Evolutionary conservation across 2,797 vertebrate genomes (phyloP), one percentile per base, ranked within the genome.

Genomic region (Enteromius mattozi): DNA sequence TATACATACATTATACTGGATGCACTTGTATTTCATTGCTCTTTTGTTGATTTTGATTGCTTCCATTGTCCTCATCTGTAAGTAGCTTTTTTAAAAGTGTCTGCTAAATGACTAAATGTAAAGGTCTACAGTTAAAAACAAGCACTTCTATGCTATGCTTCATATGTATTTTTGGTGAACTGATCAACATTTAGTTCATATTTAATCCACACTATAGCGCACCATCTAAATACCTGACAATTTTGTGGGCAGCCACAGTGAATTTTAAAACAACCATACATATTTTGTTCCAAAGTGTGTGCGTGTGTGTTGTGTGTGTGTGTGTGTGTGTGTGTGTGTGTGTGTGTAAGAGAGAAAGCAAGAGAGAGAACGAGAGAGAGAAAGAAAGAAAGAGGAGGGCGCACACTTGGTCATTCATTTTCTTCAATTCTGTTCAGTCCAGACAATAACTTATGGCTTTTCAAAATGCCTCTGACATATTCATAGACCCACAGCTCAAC

Each of bases 371-470:
- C n/a, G 76, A 54, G 6, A 4, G 7, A 63, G 12, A 61, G 24
- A 21, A 0, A 71, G 27, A 82, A 69, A 68, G 24, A 82, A 45
- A 68, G 30, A 81, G 24, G 80, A 45, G 78, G 85, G 78, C 85
- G 66, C 30, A 40, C 47, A 49, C 90, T 90, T 83, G 90, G 88
- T 45, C 88, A 87, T 85, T 90, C 54, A 86, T 88, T 90, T 83
- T 84, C 91, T 91, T 91, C 71, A 88, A 84, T 87, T 86, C 85
- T 68, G 87, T 88, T 87, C 87, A 84, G 88, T 90, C 90, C 85
- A 82, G 88, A 65, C 89, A 89, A 87, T 91, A 90, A 91, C 81
- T 90, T 91, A 90, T 89, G 89, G 88, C 88, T 88, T 90, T 86
- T 86, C 85, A 89, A 87, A 92, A 92, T 83, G 81, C 87, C 85